Evolutionary conservation across 2,797 vertebrate genomes (phyloP), one percentile per base, ranked within the genome.

Genomic region (Phoeniculus purpureus): DNA sequence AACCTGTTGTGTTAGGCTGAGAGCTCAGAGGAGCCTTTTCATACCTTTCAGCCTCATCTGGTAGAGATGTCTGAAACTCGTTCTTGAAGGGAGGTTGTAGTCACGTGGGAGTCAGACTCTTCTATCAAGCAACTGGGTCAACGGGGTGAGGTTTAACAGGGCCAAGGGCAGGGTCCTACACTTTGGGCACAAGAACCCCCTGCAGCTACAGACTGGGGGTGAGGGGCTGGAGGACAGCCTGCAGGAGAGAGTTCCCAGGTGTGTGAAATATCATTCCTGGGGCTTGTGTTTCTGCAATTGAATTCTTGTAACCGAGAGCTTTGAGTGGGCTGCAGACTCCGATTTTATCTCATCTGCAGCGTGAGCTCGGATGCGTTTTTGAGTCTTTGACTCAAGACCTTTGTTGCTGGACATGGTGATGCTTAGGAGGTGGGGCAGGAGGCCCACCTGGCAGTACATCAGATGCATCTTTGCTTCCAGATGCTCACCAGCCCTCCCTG

Each of bases 201-300:
- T n/a, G n/a, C n/a, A n/a, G n/a, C n/a, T n/a, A n/a, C n/a, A n/a
- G n/a, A n/a, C n/a, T n/a, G n/a, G n/a, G n/a, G n/a, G n/a, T n/a
- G n/a, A n/a, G n/a, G n/a, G n/a, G n/a, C n/a, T n/a, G n/a, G n/a
- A n/a, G n/a, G n/a, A n/a, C n/a, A n/a, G n/a, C n/a, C n/a, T 62
- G 37, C 40, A 12, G 29, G 50, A 23, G 67, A 34, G 70, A 75
- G 72, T 81, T 62, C 80, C 37, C 47, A 67, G 27, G 72, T 90
- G 66, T 61, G 59, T 88, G 89, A 91, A 95, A 96, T 90, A 85
- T 62, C 93, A 96, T 88, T 85, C 86, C 19, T 23, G 26, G 61
- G 82, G 89, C 90, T 96, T 12, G 9, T 58, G 27, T 94, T 83
- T 92, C 82, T 1, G 32, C 73, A 82, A 34, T 1, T 73, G 81